Evolutionary conservation across 2,113 vertebrate genomes (phyloP), one percentile per base, ranked within the genome.

Genomic region (Bambusicola thoracicus): DNA sequence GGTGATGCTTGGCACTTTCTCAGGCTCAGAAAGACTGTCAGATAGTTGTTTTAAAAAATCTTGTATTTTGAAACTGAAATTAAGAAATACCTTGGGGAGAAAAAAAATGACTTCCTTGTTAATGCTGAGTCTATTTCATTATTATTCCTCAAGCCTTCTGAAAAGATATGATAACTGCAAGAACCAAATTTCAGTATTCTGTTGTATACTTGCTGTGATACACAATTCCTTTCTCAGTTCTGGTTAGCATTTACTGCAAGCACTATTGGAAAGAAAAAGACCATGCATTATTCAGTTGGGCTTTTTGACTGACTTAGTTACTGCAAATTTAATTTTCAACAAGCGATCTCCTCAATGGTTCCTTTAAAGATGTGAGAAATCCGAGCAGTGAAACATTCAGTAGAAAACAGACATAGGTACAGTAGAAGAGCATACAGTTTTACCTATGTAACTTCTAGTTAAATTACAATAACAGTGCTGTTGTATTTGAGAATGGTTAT

Each of bases 361-460:
- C 17, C 27, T 92, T 65, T 56, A 73, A 41, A n/a, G 11, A 44
- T 1, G 0, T 34, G 49, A 82, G 29, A 32, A 8, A 6, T 77
- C 11, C 25, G 66, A 80, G 32, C 7, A 80, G 21, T 20, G 32
- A 83, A 15, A 6, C 0, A 0, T 61, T 55, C 25, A 10, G 48
- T 36, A 72, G 15, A 41, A 61, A 43, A 61, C 7, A 58, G 49
- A 20, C 7, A n/a, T 4, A 49, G 8, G 24, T 75, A 79, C 75
- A 27, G 16, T 38, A 51, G 58, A 62, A 67, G 5, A 77, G 7
- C 20, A 32, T 51, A 40, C 17, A 3, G 21, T 67, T 83, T 87
- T 83, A 32, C 4, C 16, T 67, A 59, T 38, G 25, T 73, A 80
- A 80, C 65, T 67, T 74, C 80, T 41, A 77, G 6, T 75, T 55